Evolutionary conservation across 1,140 invertebrate genomes (phyloP).

Genomic region (Andrena cerasifolii): DNA sequence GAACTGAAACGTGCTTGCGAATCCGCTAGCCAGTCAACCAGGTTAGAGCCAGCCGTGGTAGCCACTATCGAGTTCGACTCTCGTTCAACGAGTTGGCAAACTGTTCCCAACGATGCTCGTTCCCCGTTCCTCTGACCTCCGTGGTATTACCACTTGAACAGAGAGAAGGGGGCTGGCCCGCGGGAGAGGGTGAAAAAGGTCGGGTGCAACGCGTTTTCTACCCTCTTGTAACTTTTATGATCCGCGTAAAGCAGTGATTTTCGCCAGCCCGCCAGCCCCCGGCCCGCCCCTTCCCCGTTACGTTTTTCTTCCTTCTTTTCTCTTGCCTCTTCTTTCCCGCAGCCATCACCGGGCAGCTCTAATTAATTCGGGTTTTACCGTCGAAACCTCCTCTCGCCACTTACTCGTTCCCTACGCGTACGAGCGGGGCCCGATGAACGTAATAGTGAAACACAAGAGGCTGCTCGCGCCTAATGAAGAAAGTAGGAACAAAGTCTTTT

Average conservation of each 20-base stretch:
- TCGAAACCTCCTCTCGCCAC: conserved; percentile 21
- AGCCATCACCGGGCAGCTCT: conserved; percentile 36
- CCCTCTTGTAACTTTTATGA: conserved; percentile 77
- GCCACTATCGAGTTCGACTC: conserved; percentile 70
- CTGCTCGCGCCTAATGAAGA: conserved; percentile 33
- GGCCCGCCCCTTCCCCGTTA: too few species aligned
- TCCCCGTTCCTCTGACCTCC: conserved; percentile 48
- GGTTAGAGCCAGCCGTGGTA: conserved; percentile 42
- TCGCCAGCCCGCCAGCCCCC: conserved; percentile 63
- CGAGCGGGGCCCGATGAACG: neutral
- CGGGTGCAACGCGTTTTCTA: conserved; percentile 65
- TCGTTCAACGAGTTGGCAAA: conserved; percentile 79
- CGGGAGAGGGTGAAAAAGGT: conserved; percentile 9
- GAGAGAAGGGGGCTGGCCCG: conserved; percentile 33
- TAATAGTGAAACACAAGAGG: conserved; percentile 41
- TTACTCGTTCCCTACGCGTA: conserved; percentile 14
- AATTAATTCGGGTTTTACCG: conserved; percentile 68
- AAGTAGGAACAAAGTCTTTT: conserved; percentile 22
- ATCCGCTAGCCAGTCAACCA: conserved; percentile 27
- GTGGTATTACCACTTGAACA: conserved; percentile 73
- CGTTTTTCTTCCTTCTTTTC: conserved; percentile 26
- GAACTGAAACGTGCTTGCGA: conserved; percentile 63
- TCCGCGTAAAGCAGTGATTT: conserved; percentile 70
- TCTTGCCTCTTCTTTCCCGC: conserved; percentile 17
- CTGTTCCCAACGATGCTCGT: conserved; percentile 68